Evolutionary conservation across 2,113 vertebrate species (phyloP), one percentile per base, ranked within the genome.

Genomic region (Rhodinocichla rosea): DNA sequence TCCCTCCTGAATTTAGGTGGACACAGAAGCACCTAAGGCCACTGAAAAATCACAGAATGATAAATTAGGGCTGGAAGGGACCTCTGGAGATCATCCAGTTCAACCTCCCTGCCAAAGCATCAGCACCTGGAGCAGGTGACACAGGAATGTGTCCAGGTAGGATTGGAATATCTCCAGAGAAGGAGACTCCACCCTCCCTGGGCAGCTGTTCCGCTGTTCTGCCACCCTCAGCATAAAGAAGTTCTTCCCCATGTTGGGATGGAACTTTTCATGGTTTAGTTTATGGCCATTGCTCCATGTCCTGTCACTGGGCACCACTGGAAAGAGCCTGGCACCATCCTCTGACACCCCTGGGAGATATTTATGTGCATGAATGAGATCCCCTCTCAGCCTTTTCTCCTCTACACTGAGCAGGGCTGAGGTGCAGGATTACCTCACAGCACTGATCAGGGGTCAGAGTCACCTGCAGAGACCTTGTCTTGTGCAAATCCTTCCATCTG

Each of bases 401-500:
- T 65, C 47, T 11, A 12, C 8, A 13, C 5, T 32, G 32, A 35
- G 30, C 47, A 62, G 55, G 55, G 49, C 79, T 76, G 70, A 55
- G 26, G 8, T 67, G 10, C 28, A 33, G 37, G 32, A 45, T 28
- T 9, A 15, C 37, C 22, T 55, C 55, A 16, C 0, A 1, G 2
- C 45, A 15, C 32, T 33, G 22, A 24, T 7, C 45, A 56, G n/a
- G 45, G 28, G 19, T 33, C 5, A 1, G 4, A 28, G 62, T 11
- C 49, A 80, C 35, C 8, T 1, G 2, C 35, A 5, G 5, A 76
- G 17, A 47, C 4, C 13, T 35, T 18, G 12, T n/a, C 35, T n/a
- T 7, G 3, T 3, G 2, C 57, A 27, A 79, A 78, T 18, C 35
- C 15, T 70, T 68, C 42, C 1, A 2, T 55, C 2, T 7, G 26